phyloP scores from a whole-genome alignment of 2,888 invertebrate genomes.

The Rotaria socialis region DNA sequence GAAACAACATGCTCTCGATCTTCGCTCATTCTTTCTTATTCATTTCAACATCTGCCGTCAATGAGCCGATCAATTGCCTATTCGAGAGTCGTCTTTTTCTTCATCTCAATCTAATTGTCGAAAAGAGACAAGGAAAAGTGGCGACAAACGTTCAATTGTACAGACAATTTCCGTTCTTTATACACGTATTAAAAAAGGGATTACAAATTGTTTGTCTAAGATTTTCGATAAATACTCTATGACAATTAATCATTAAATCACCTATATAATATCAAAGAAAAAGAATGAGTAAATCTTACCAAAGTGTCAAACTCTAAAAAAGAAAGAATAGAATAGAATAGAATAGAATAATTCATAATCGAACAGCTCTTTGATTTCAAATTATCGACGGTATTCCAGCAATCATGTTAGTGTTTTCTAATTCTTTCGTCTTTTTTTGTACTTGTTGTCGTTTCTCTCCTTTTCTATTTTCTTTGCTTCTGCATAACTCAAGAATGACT shows the following conservation, averaged over 20 bases:
- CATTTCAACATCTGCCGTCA: conserved; percentile 20
- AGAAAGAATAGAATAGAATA: too few species aligned
- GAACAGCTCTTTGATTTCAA: too few species aligned
- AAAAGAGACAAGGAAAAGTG: not conserved
- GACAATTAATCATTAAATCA: conserved; percentile 2
- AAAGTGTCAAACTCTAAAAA: not conserved
- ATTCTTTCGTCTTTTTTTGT: not conserved
- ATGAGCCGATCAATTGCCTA: conserved; percentile 29
- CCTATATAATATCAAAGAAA: not conserved
- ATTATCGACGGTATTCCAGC: not conserved
- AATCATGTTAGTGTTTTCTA: not conserved
- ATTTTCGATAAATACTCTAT: not conserved
- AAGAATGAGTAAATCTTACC: not conserved
- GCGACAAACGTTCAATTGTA: conserved; percentile 4
- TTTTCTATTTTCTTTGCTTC: not conserved
- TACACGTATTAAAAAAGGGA: not conserved
- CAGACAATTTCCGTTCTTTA: not conserved
- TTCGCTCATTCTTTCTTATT: not conserved
- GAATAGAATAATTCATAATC: too few species aligned
- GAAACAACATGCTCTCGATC: not conserved
- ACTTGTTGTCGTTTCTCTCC: too few species aligned
- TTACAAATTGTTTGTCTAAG: not conserved
- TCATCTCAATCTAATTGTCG: conserved; percentile 12
- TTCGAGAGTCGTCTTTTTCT: not conserved
- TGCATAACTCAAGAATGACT: not conserved